Evolutionary conservation across 2,797 vertebrate species (phyloP).

Genomic region (Coccyzus lansbergi): DNA sequence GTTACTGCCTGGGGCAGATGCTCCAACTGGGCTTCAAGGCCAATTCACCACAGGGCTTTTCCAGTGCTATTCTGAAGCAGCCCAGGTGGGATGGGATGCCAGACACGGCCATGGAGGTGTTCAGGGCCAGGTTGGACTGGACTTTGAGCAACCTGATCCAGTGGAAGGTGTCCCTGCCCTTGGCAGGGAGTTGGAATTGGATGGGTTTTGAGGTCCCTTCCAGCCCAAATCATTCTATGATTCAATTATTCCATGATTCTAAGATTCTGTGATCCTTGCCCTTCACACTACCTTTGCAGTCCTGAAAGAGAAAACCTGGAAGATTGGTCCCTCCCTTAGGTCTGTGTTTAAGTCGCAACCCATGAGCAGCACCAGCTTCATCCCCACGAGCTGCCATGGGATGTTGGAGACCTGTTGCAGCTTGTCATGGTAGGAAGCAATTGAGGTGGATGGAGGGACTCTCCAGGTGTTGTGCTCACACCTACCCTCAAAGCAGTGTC

Average conservation of each 20-base stretch:
- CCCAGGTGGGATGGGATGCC: neutral
- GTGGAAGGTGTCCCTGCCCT: too few relatives aligned
- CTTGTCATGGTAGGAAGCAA: neutral
- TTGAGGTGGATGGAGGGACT: neutral
- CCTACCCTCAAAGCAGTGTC: fast-evolving
- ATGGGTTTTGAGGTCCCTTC: too few relatives aligned
- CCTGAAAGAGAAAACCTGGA: neutral
- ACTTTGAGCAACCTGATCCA: too few relatives aligned
- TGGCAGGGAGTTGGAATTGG: too few relatives aligned
- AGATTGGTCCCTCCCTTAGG: neutral
- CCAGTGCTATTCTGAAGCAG: neutral
- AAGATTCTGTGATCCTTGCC: too few relatives aligned
- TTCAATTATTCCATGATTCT: too few relatives aligned
- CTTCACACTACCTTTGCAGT: neutral
- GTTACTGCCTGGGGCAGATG: neutral
- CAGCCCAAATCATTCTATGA: too few relatives aligned
- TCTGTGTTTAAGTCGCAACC: neutral
- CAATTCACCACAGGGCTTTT: fast-evolving
- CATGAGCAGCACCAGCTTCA: neutral
- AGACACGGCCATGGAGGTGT: neutral
- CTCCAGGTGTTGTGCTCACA: neutral
- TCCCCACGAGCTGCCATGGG: fast-evolving
- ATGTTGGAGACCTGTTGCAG: neutral
- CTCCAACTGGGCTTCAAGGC: neutral
- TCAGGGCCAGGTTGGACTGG: too few relatives aligned